phyloP scores from a whole-genome alignment of 2,113 vertebrate species.

The Phalacrocorax carbo region DNA sequence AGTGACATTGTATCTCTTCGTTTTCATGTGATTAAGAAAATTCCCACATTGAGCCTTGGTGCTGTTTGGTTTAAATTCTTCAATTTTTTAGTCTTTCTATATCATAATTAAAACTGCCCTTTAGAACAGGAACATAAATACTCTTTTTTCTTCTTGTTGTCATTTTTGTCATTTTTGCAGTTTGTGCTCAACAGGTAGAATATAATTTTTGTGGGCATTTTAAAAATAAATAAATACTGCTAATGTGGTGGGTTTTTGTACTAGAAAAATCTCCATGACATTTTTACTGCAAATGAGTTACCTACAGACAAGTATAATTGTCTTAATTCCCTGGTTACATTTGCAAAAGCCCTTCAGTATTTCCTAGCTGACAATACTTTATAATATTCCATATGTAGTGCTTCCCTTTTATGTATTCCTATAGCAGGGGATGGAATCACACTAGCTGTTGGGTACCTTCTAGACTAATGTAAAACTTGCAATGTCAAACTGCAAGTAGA shows the following conservation, averaged over 20 bases:
- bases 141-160: background rate
- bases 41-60: background rate
- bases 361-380: background rate
- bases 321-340: constrained; percentile 1
- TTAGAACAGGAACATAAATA: background rate
- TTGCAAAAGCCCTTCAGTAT: background rate
- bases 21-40: background rate
- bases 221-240: background rate
- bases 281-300: constrained; percentile 10
- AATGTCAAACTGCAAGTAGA: background rate
- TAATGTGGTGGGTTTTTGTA: background rate
- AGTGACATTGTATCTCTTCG: background rate
- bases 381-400: background rate
- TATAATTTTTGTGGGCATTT: background rate
- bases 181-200: background rate
- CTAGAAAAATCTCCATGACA: background rate
- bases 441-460: background rate
- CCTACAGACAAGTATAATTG: background rate
- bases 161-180: background rate
- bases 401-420: background rate
- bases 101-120: background rate
- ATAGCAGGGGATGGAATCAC: background rate
- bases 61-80: background rate
- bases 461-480: background rate
- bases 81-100: background rate